Evolutionary conservation across 2,797 vertebrate species (phyloP), one percentile per base, ranked within the genome.

Genomic region (Limosa lapponica): DNA sequence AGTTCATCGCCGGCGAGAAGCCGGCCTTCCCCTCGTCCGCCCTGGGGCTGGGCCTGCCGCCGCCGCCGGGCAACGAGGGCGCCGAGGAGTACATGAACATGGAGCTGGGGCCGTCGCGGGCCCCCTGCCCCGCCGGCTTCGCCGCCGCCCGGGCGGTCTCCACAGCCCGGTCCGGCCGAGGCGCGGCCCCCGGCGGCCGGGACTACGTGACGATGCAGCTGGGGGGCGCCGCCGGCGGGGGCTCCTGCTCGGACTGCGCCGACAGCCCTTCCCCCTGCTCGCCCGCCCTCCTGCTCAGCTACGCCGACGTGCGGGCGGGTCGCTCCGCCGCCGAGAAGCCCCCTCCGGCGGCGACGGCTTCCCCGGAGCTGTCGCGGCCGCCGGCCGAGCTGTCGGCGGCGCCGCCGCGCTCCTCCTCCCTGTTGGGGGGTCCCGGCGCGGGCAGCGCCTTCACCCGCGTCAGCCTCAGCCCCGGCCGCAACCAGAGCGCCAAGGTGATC

Each of bases 401-500:
- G 49, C 92, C 97, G 27, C 89, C 95, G 52, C 96, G 95, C 51
- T 93, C 96, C 70, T 96, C 96, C 22, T 96, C 97, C 55, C 96
- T 98, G 44, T 92, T 98, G 52, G 98, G 98, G 37, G 98, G 92
- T 32, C 96, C 98, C 2, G 98, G 97, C 37, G 90, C 85, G 51
- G 66, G 82, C 43, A 98, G 98, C 72, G 98, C 98, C 86, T 99
- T 99, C 94, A 98, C 98, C 64, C 96, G 98, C 41, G 97, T 99
- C 51, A 98, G 95, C 95, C 98, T 98, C 52, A 98, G 97, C 67
- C 97, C 98, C 39, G 97, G 92, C 79, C 97, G 97, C 78, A 98
- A 97, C 95, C 98, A 98, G 97, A 98, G 98, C 96, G 98, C 98
- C 97, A 99, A 98, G 98, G 98, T 99, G 90, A 98, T 99, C 94